Evolutionary conservation across 2,113 vertebrate genomes (phyloP).

Genomic region (Strix aluco): DNA sequence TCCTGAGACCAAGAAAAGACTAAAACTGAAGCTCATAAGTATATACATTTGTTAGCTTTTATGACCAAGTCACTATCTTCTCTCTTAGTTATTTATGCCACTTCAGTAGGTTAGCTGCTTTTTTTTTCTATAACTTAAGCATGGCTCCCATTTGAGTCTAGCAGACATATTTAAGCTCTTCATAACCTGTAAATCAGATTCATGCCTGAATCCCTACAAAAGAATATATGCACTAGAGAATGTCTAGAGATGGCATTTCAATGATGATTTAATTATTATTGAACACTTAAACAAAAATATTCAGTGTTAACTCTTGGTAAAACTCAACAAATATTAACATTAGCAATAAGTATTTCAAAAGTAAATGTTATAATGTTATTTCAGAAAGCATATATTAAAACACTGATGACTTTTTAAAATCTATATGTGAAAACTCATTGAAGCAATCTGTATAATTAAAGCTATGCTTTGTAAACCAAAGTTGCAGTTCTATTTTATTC

Average conservation of each 20-base stretch:
- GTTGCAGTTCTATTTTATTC: neutral
- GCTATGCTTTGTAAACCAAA: slow-evolving; percentile 35
- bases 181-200: neutral
- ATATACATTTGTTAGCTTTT: neutral
- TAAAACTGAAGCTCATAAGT: neutral
- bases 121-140: neutral
- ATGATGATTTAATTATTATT: neutral
- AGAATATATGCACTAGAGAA: neutral
- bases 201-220: neutral
- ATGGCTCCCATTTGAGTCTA: neutral
- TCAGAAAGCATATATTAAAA: neutral
- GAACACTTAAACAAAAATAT: neutral
- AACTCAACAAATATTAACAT: neutral
- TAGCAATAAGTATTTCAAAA: slow-evolving; percentile 38
- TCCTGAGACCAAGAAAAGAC: neutral
- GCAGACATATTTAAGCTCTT: neutral
- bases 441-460: slow-evolving; percentile 46
- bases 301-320: neutral
- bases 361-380: neutral
- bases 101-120: neutral
- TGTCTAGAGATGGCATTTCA: neutral
- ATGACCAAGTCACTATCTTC: neutral
- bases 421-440: slow-evolving; percentile 27
- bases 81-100: neutral
- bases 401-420: neutral